Evolutionary conservation across 2,797 vertebrate genomes (phyloP).

Genomic region (Falco peregrinus): DNA sequence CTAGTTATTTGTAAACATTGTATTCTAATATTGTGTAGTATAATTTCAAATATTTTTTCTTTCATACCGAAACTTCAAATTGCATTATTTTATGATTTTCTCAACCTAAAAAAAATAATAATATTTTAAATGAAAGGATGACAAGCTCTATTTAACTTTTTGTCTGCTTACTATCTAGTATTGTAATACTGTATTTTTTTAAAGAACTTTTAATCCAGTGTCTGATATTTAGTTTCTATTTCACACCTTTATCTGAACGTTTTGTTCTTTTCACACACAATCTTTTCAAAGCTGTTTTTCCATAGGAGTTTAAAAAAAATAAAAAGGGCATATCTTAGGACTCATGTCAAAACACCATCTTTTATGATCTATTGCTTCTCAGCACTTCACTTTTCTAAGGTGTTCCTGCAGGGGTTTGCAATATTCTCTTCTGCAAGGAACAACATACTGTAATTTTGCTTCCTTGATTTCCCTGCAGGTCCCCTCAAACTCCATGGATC

Average conservation of each 20-base stretch:
- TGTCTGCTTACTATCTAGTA: neutral
- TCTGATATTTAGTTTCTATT: neutral
- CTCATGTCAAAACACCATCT: neutral
- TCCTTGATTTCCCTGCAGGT: constrained; percentile 21
- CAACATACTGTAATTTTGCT: neutral
- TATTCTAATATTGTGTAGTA: neutral
- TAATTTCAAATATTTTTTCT: neutral
- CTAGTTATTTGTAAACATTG: neutral
- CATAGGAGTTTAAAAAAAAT: neutral
- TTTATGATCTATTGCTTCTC: neutral
- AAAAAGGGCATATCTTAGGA: neutral
- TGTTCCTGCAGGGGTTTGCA: neutral
- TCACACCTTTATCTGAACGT: neutral
- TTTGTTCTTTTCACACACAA: neutral
- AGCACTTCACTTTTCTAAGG: neutral
- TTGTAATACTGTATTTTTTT: neutral
- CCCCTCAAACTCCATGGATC: neutral
- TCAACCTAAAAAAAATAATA: neutral
- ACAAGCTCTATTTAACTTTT: neutral
- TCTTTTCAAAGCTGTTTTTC: neutral
- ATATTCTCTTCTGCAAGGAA: neutral
- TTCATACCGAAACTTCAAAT: neutral
- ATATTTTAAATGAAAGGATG: neutral
- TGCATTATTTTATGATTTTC: neutral
- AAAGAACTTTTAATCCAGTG: neutral